Percentiles rank a stretch among this genome's conserved stretches.
phyloP scores from a whole-genome alignment of 1,140 invertebrate genomes.

The Pachypeltis micranthus region DNA sequence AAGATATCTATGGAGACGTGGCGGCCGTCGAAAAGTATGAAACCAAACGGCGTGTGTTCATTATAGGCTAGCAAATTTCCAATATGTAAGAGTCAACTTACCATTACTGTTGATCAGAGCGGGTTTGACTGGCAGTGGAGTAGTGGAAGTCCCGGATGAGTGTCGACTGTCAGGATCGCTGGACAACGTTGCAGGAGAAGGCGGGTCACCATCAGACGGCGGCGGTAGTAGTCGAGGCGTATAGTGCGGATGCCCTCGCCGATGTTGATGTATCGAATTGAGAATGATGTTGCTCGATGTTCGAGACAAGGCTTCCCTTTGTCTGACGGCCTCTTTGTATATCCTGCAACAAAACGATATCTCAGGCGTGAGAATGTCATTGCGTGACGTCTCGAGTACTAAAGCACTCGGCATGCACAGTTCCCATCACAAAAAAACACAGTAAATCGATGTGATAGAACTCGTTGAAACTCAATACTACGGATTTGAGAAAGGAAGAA shows the following conservation, averaged over 20 bases:
- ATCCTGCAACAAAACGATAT: conserved; percentile 36
- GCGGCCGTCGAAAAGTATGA: too few species aligned
- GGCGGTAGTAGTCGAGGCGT: conserved; percentile 55
- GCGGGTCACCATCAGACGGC: conserved; percentile 46
- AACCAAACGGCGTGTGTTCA: too few species aligned
- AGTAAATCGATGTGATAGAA: too few species aligned
- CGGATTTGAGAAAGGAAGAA: too few species aligned
- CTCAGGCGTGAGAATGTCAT: too few species aligned
- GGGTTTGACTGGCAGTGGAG: conserved; percentile 11
- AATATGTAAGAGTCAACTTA: too few species aligned
- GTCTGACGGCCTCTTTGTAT: conserved; percentile 77
- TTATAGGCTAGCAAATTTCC: too few species aligned
- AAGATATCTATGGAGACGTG: too few species aligned
- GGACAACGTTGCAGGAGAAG: conserved; percentile 1
- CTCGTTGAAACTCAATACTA: too few species aligned
- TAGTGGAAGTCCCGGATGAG: conserved; percentile 9
- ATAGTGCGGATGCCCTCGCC: conserved; percentile 46
- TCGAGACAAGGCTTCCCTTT: conserved; percentile 68
- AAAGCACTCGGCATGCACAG: too few species aligned
- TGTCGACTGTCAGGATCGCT: conserved; percentile 13
- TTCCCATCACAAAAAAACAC: too few species aligned
- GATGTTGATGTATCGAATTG: conserved; percentile 67
- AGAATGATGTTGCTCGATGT: conserved; percentile 70
- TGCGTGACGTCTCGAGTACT: too few species aligned
- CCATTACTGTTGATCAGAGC: conserved; percentile 16